Conservation (phyloP, 1,140 invertebrate species). For the Himalopsyche phryganea region DNA sequence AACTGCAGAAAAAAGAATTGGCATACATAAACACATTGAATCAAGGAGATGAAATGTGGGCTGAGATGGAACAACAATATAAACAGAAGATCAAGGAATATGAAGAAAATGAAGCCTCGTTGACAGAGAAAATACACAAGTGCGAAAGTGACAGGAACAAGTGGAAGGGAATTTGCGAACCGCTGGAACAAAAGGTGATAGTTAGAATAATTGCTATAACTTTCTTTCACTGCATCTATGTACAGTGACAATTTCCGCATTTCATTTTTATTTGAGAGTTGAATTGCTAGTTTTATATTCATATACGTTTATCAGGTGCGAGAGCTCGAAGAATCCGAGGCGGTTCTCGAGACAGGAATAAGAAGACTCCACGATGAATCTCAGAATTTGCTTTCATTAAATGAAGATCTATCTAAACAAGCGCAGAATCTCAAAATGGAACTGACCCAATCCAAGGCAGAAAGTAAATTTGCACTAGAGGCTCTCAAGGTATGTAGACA, state of each 20-base stretch:
- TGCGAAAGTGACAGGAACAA: conserved; percentile 43
- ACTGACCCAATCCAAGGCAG: conserved; percentile 51
- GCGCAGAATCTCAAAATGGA: conserved; percentile 45
- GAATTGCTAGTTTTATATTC: no score
- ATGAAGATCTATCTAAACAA: conserved; percentile 40
- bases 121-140: conserved; percentile 18
- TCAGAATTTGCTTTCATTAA: conserved; percentile 44
- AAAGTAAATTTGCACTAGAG: conserved; percentile 45
- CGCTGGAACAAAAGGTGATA: conserved; percentile 45
- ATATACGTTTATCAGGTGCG: conserved; percentile 29
- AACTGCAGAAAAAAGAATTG: conserved; percentile 62
- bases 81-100: conserved; percentile 56
- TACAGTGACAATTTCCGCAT: no score
- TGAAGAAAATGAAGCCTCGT: conserved; percentile 38
- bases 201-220: no score
- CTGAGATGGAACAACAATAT: conserved; percentile 64
- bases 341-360: conserved; percentile 46
- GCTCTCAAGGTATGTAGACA: conserved; percentile 44
- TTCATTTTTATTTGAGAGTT: no score
- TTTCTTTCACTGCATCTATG: no score
- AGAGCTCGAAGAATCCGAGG: conserved; percentile 55
- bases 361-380: conserved; percentile 53
- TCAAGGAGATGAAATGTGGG: conserved; percentile 70
- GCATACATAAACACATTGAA: conserved; percentile 70
- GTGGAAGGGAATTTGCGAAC: conserved; percentile 43